These are phyloP conservation scores for Thysanoteuthis rhombus DNA, from an alignment of 2,888 invertebrate genomes.

Conservation along the genomic window DNA sequence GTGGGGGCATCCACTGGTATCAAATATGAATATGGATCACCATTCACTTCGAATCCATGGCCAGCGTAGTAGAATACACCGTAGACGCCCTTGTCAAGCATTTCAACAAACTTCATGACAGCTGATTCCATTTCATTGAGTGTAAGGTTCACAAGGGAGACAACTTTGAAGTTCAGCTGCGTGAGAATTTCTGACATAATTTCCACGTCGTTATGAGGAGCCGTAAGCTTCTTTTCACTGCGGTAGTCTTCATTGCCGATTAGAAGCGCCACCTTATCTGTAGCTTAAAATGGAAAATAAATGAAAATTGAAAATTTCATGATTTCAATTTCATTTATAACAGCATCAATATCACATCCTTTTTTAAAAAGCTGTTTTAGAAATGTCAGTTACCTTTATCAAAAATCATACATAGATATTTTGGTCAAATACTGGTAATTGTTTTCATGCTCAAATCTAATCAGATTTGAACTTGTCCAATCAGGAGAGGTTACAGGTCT, in stretches of 20 bases:
- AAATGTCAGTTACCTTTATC: no score
- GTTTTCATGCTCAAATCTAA: no score
- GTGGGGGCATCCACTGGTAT: slow-evolving; percentile 68
- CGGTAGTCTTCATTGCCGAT: slow-evolving; percentile 68
- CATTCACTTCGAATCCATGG: slow-evolving; percentile 65
- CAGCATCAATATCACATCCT: no score
- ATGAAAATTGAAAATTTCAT: no score
- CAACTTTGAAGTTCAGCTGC: slow-evolving; percentile 67
- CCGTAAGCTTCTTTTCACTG: slow-evolving; percentile 61
- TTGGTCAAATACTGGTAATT: no score
- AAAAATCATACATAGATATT: neutral
- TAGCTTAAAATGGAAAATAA: slow-evolving; percentile 50
- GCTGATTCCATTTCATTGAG: slow-evolving; percentile 67
- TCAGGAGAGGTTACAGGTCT: no score
- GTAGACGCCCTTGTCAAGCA: slow-evolving; percentile 66
- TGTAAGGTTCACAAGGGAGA: slow-evolving; percentile 68
- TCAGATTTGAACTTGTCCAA: no score
- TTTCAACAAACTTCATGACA: slow-evolving; percentile 65
- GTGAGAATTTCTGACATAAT: slow-evolving; percentile 60
- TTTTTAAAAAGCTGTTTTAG: no score
- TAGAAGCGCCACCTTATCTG: slow-evolving; percentile 69
- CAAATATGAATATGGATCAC: slow-evolving; percentile 67
- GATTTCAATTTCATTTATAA: no score
- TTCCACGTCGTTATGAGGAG: slow-evolving; percentile 54
- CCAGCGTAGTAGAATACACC: slow-evolving; percentile 68